Base-by-base conservation (phyloP, 2,797 vertebrate genomes). In the Tinamus major region DNA sequence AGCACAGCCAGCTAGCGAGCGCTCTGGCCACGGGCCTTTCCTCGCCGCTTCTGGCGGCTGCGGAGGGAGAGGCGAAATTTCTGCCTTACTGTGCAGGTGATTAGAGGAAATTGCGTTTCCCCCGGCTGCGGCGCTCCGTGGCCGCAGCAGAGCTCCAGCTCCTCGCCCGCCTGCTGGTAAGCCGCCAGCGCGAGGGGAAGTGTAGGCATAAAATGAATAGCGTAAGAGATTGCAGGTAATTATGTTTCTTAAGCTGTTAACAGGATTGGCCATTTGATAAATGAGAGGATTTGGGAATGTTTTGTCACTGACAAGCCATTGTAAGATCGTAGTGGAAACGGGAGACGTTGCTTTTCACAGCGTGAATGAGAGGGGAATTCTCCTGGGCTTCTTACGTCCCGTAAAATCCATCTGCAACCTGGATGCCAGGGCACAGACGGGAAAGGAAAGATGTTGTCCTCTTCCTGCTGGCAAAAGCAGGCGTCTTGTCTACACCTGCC, bases 221-320 rank as follows among this genome's bases (percentile, higher is more conserved):
- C 97, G 97, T 96, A 96, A 97, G 97, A 97, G 97, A 97, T 97
- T 97, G 93, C 97, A 98, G 98, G 97, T 98, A 98, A 98, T 98
- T 98, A 97, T 97, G 96, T 97, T 97, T 96, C 97, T 98, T 98
- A 98, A 97, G 97, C 97, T 96, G 97, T 97, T 98, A 98, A 97
- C 97, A 97, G 97, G 97, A 98, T 98, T 98, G 97, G 97, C 97
- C 96, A 84, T 97, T 98, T 98, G 97, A 98, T 97, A 97, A 98
- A 98, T 98, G 97, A 97, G 96, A 96, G 96, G 97, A 98, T 98
- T 98, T 97, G 97, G 97, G 94, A 96, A 97, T 97, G 97, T 98
- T 98, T 97, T 97, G 97, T 98, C 97, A 97, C 96, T 97, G 98
- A 97, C 97, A 97, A 98, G 97, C 90, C 94, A 97, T 96, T 97